Base-by-base conservation (phyloP, 2,797 vertebrate genomes). In the Pseudomugil tenellus region DNA sequence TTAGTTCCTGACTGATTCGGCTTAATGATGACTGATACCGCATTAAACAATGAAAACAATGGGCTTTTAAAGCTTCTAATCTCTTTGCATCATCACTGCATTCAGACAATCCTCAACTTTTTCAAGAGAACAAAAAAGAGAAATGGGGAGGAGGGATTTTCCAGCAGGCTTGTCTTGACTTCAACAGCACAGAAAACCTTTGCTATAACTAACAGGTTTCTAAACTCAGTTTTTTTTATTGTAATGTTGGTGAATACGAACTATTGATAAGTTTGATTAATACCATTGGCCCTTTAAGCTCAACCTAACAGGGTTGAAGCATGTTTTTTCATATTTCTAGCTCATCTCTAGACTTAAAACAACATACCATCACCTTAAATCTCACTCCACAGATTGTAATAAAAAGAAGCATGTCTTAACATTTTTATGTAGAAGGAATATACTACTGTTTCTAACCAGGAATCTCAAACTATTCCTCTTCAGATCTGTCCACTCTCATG, bases 1-100 rank as follows among this genome's bases (percentile, higher is more conserved):
- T 79, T 49, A 65, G 39, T 59, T 71, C 53, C 61, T 60, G n/a
- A n/a, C 29, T 63, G 59, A 72, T 43, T 68, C 52, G 59, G 6
- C 34, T 43, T 16, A 39, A 39, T 57, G 39, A 43, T 68, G 53
- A 67, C 1, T 26, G 73, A 67, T 48, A 29, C 13, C 17, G 11
- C 3, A 34, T 58, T 52, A 21, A 66, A 46, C 28, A 39, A 49
- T 49, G 23, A 29, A 51, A 11, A 7, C 37, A 25, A 12, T 14
- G 17, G 35, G 12, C 16, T 46, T 26, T 17, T 39, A 17, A 26
- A 14, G 21, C 28, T 17, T 41, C 17, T 39, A 4, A 58, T 6
- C 16, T 58, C 35, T 41, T 28, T 28, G 41, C 49, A 52, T 5
- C 49, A 52, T 28, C 25, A 12, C 49, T 25, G 49, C 49, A 6